Evolutionary conservation across 2,888 invertebrate genomes (phyloP).

Genomic region (Metalampra italica): DNA sequence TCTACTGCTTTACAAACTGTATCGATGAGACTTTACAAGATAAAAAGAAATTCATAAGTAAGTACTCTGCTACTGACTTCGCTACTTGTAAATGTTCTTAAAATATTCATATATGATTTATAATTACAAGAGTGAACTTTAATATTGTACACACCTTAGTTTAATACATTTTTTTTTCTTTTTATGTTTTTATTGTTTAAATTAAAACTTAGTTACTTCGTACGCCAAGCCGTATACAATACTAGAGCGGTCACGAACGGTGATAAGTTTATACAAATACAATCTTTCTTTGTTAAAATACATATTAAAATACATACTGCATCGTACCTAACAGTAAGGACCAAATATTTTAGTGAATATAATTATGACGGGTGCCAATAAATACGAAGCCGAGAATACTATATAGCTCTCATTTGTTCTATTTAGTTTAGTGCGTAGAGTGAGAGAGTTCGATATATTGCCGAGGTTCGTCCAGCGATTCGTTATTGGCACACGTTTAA

Average conservation of each 20-base stretch:
- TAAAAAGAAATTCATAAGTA: conserved; percentile 59
- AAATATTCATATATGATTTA: conserved; percentile 62
- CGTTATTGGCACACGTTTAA: too few relatives aligned
- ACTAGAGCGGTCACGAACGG: conserved; percentile 64
- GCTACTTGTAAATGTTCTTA: conserved; percentile 72
- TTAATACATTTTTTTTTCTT: conserved; percentile 46
- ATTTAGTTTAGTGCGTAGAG: neutral
- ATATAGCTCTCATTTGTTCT: neutral
- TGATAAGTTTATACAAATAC: conserved; percentile 56
- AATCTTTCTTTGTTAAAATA: conserved; percentile 61
- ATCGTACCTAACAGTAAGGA: conserved; percentile 35
- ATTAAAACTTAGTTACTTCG: conserved; percentile 62
- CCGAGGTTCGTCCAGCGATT: too few relatives aligned
- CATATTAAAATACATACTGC: conserved; percentile 68
- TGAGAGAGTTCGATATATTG: too few relatives aligned
- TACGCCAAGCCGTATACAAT: conserved; percentile 73
- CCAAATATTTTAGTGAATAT: conserved; percentile 14
- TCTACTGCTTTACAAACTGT: conserved; percentile 54
- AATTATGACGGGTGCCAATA: neutral
- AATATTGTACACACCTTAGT: conserved; percentile 74
- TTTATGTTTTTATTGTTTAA: conserved; percentile 44
- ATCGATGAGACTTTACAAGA: conserved; percentile 44
- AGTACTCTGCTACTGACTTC: conserved; percentile 63
- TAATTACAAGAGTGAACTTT: conserved; percentile 60
- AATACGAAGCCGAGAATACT: neutral